Evolutionary conservation across 2,113 vertebrate species (phyloP).

Genomic region (Oryzias woworae): DNA sequence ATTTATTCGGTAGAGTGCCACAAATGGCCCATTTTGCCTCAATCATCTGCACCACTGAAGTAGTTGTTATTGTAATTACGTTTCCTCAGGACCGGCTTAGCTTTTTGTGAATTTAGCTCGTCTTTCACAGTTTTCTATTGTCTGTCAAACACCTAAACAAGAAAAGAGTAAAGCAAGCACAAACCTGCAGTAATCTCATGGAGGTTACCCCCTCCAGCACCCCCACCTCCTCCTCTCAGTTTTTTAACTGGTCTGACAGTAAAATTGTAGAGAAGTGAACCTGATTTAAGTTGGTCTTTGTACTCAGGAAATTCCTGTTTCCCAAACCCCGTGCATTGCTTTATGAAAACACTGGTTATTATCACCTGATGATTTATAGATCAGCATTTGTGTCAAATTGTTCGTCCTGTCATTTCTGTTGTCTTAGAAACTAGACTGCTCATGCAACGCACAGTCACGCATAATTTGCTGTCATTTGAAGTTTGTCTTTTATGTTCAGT

Average conservation of each 20-base stretch:
- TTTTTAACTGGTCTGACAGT: conserved; percentile 40
- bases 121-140: conserved; percentile 22
- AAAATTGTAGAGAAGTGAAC: conserved; percentile 59
- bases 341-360: conserved; percentile 58
- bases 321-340: conserved; percentile 18
- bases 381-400: conserved; percentile 22
- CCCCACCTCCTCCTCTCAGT: conserved; percentile 4
- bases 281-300: conserved; percentile 55
- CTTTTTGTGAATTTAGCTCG: conserved; percentile 11
- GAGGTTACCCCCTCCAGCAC: background rate
- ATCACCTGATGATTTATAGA: conserved; percentile 54
- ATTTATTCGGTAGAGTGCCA: background rate
- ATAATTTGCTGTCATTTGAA: conserved; percentile 24
- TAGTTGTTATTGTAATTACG: background rate
- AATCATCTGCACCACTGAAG: background rate
- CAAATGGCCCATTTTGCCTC: no score
- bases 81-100: conserved; percentile 3
- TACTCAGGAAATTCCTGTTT: conserved; percentile 60
- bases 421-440: conserved; percentile 35
- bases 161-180: conserved; percentile 39
- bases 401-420: conserved; percentile 38
- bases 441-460: conserved; percentile 26
- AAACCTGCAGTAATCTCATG: conserved; percentile 43
- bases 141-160: conserved; percentile 21
- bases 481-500: conserved; percentile 12